Evolutionary conservation across 23 tunicate genomes (phyloP), one percentile per base, ranked within the genome.

Genomic region (Halocynthia aurantium): DNA sequence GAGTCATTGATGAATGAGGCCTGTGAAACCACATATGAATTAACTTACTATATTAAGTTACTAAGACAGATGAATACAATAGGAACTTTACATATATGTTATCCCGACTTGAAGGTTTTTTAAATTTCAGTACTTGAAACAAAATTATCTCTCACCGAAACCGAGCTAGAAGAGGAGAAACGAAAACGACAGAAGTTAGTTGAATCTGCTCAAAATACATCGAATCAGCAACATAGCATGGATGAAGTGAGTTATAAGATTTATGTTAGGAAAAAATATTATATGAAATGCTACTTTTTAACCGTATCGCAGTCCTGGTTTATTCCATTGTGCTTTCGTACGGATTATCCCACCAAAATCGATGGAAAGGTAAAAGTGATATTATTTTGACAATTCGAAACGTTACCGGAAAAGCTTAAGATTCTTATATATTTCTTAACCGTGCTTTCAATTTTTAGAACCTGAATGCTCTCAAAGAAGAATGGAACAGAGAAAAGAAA

Each of bases 311-410:
- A 65, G 70, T 65, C 22, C 31, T 65, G 70, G 70, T 65, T 20
- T 65, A 20, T 65, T 65, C 70, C 70, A 65, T 65, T 49, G 31
- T 65, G 70, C 70, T 65, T 65, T 9, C 70, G 31, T 65, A 20
- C 31, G 70, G 19, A 65, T 15, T 40, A 49, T 11, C 10, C 31
- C 19, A 65, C 0, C 31, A 49, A 49, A 65, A 49, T 49, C 9
- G 49, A 65, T 11, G 31, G 19, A 9, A 10, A 20, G 70, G 70
- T 65, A 65, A 20, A 65, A 10, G 22, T 15, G 17, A 58, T 58
- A 58, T 58, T 58, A 58, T 1, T 13, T 58, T 58, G 63, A 58
- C 15, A 4, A 58, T n/a, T 15, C 17, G 4, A 1, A 58, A 58
- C 17, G 4, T 13, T 4, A 58, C 15, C 63, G n/a, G 17, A 58